Evolutionary conservation across 2,797 vertebrate genomes (phyloP).

Genomic region (Tinamus major): DNA sequence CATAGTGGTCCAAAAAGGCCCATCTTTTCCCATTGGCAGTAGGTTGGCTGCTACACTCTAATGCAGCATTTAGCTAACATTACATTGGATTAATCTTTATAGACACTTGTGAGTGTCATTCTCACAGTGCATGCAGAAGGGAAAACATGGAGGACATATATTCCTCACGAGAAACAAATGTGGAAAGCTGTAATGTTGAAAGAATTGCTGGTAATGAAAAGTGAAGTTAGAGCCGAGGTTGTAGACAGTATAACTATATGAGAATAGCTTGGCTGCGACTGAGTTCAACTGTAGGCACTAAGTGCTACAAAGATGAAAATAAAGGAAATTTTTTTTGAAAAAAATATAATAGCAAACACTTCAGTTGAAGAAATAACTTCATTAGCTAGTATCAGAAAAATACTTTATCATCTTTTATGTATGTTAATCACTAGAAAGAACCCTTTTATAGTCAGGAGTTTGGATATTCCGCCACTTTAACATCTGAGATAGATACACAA

Average conservation of each 20-base stretch:
- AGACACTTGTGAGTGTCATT: neutral
- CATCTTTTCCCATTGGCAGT: neutral
- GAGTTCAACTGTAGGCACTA: fast-evolving
- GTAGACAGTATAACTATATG: neutral
- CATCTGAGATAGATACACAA: neutral
- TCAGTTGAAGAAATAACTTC: neutral
- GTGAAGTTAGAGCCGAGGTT: neutral
- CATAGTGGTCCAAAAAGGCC: neutral
- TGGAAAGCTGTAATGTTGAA: neutral
- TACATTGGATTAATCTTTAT: neutral
- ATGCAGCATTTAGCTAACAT: neutral
- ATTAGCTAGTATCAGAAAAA: neutral
- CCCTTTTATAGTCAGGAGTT: neutral
- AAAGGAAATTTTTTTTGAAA: neutral
- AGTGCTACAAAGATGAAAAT: neutral
- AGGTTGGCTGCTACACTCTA: neutral
- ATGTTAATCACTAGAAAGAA: neutral
- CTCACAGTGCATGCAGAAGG: neutral
- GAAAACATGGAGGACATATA: neutral
- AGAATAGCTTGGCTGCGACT: neutral
- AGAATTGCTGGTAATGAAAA: neutral
- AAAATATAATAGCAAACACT: neutral
- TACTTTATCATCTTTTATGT: fast-evolving
- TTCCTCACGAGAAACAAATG: neutral
- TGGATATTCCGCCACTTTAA: neutral